Conservation (phyloP, 2,888 invertebrate species). For the Oscheius sp. region DNA sequence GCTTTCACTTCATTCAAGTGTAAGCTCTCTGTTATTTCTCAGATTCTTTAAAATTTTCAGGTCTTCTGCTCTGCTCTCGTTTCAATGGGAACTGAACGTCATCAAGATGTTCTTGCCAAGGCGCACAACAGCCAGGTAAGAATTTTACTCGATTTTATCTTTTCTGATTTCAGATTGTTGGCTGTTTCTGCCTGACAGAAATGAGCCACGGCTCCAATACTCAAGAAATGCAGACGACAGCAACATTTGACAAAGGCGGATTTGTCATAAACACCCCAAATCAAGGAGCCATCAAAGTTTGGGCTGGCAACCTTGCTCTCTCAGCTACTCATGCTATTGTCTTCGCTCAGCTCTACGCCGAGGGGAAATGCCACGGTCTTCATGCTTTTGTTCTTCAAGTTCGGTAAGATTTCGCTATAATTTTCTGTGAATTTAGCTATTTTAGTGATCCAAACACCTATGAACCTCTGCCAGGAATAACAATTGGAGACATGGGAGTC, state of each 20-base stretch:
- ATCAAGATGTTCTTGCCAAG: slow-evolving; percentile 69
- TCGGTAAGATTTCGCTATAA: slow-evolving; percentile 53
- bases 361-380: slow-evolving; percentile 80
- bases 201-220: slow-evolving; percentile 91
- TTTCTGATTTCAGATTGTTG: slow-evolving; percentile 77
- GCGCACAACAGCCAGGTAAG: slow-evolving; percentile 63
- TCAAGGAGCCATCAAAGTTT: slow-evolving; percentile 85
- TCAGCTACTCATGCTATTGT: slow-evolving; percentile 87
- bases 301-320: slow-evolving; percentile 84
- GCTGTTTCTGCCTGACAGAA: slow-evolving; percentile 89
- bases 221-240: slow-evolving; percentile 51
- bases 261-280: slow-evolving; percentile 83
- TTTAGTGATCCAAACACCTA: slow-evolving; percentile 44
- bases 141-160: no score
- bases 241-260: slow-evolving; percentile 74
- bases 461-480: slow-evolving; percentile 80
- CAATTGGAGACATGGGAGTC: slow-evolving; percentile 90
- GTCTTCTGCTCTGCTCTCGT: slow-evolving; percentile 74
- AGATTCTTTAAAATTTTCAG: slow-evolving; percentile 57
- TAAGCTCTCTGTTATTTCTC: slow-evolving; percentile 7
- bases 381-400: slow-evolving; percentile 90
- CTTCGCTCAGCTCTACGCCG: slow-evolving; percentile 84
- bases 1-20: slow-evolving; percentile 52
- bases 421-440: not conserved
- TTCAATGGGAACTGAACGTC: slow-evolving; percentile 74